These are phyloP conservation scores for Paralinhomoeus sp. DNA, from an alignment of 2,888 invertebrate genomes.

Conservation along the genomic window DNA sequence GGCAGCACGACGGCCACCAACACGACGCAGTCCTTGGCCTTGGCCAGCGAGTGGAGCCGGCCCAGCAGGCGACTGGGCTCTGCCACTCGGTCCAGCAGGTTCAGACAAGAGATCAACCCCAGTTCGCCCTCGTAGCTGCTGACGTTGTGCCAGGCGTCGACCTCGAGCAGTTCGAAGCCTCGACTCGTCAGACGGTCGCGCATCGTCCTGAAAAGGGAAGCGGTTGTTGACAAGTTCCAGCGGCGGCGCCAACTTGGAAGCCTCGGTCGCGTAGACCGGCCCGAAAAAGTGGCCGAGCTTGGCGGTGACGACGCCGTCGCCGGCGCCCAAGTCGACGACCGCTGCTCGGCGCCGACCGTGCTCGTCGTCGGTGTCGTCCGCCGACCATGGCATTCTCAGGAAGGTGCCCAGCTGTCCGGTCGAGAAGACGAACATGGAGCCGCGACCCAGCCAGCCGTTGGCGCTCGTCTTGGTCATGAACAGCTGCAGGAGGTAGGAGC, in stretches of 20 bases:
- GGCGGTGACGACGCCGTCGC: slow-evolving; percentile 75
- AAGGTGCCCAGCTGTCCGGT: slow-evolving; percentile 49
- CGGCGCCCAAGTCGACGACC: slow-evolving; percentile 67
- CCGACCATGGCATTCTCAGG: slow-evolving; percentile 22
- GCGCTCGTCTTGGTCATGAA: slow-evolving; percentile 86
- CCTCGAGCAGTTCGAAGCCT: slow-evolving; percentile 46
- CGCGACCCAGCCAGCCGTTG: slow-evolving; percentile 54
- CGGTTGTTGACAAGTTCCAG: too few relatives aligned
- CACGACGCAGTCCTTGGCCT: slow-evolving; percentile 39
- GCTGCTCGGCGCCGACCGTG: too few relatives aligned
- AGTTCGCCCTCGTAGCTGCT: not conserved
- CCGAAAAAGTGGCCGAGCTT: slow-evolving; percentile 49
- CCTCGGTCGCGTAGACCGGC: slow-evolving; percentile 63
- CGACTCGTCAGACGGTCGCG: slow-evolving; percentile 48
- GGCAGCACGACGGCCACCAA: slow-evolving; percentile 75
- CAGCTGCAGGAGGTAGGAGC: slow-evolving; percentile 55
- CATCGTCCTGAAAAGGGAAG: slow-evolving; percentile 49
- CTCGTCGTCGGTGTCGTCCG: not conserved
- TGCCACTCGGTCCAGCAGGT: slow-evolving; percentile 76
- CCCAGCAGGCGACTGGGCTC: slow-evolving; percentile 52
- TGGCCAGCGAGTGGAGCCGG: slow-evolving; percentile 47
- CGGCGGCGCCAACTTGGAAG: slow-evolving; percentile 37
- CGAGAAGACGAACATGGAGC: slow-evolving; percentile 90
- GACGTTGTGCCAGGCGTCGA: slow-evolving; percentile 12
- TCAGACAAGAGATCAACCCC: slow-evolving; percentile 56